These are phyloP conservation scores for Erethizon dorsatum DNA, from an alignment of 2,797 vertebrate genomes.

Conservation along the genomic window DNA sequence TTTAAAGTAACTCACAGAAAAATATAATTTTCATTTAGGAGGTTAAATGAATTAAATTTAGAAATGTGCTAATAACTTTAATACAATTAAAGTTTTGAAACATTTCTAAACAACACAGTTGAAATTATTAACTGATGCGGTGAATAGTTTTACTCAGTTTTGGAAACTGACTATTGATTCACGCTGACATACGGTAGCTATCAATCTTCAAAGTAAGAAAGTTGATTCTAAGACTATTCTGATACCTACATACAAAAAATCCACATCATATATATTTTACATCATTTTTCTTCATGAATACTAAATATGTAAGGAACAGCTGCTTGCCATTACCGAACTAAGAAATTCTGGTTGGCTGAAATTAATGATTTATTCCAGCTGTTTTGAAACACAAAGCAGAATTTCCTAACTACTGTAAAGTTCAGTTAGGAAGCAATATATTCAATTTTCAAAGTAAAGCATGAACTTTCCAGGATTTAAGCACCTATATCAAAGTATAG, in stretches of 20 bases:
- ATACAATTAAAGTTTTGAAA: neutral
- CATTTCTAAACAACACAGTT: slow-evolving; percentile 47
- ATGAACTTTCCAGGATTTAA: slow-evolving; percentile 71
- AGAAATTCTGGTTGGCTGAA: slow-evolving; percentile 55
- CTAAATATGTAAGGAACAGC: slow-evolving; percentile 23
- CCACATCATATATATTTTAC: slow-evolving; percentile 74
- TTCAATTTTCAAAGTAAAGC: slow-evolving; percentile 74
- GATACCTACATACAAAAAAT: slow-evolving; percentile 68
- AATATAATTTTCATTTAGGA: slow-evolving; percentile 62
- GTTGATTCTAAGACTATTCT: slow-evolving; percentile 76
- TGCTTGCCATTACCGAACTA: slow-evolving; percentile 71
- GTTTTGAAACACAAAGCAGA: slow-evolving; percentile 71
- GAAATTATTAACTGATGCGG: neutral
- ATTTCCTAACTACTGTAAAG: slow-evolving; percentile 76
- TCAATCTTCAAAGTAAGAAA: slow-evolving; percentile 84
- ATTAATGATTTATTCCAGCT: slow-evolving; percentile 65
- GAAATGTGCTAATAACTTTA: slow-evolving; percentile 22
- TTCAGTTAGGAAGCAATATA: slow-evolving; percentile 76
- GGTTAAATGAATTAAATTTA: slow-evolving; percentile 60
- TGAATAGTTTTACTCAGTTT: slow-evolving; percentile 46
- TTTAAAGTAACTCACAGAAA: slow-evolving; percentile 54
- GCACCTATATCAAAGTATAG: slow-evolving; percentile 11
- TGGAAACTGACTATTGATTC: slow-evolving; percentile 58
- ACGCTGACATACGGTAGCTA: slow-evolving; percentile 71
- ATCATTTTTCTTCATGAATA: slow-evolving; percentile 75